These are phyloP conservation scores for Gila orcuttii DNA, from an alignment of 2,113 vertebrate genomes.

Conservation along the genomic window DNA sequence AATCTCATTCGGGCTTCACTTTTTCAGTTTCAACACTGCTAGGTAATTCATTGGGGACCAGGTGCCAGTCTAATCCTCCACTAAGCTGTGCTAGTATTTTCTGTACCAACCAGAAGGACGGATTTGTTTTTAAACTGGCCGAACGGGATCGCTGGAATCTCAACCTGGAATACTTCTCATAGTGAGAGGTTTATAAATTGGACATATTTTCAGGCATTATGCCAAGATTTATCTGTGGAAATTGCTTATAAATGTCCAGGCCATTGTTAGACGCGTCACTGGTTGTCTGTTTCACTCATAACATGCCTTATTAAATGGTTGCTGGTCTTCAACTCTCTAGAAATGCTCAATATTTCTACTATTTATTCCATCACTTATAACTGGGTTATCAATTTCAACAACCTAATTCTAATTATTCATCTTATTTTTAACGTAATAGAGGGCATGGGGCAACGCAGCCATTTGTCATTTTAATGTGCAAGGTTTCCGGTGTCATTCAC, in stretches of 20 bases:
- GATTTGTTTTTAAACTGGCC: background rate
- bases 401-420: background rate
- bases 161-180: background rate
- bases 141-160: background rate
- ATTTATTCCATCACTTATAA: background rate
- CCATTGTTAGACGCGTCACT: background rate
- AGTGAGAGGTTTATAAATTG: constrained; percentile 7
- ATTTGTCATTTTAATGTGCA: too few species aligned
- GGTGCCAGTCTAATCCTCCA: constrained; percentile 26
- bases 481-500: too few species aligned
- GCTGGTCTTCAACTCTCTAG: background rate
- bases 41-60: constrained; percentile 20
- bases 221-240: background rate
- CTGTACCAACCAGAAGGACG: background rate
- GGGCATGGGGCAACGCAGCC: too few species aligned
- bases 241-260: background rate
- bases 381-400: background rate
- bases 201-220: constrained; percentile 10
- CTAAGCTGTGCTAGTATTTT: constrained; percentile 26
- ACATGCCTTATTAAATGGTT: constrained; percentile 3
- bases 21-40: background rate
- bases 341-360: background rate
- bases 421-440: too few species aligned
- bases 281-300: constrained; percentile 18
- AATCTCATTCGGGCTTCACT: constrained; percentile 12